Evolutionary conservation across 2,113 vertebrate genomes (phyloP), one percentile per base, ranked within the genome.

Genomic region (Chaenocephalus aceratus): DNA sequence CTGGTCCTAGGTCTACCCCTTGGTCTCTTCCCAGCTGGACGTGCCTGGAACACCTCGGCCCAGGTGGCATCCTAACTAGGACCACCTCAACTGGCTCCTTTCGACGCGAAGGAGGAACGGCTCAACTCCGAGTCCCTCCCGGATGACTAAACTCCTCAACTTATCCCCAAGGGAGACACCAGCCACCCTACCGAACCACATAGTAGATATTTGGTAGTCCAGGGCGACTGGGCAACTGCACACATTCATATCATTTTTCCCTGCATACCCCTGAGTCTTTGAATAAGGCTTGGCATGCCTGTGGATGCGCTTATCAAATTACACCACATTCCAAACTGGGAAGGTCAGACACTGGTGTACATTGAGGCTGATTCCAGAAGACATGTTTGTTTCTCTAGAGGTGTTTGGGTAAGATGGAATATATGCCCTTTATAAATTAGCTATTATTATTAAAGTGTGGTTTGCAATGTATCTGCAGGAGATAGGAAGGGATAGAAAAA

Each of bases 251-350:
- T 72, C 48, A 12, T 54, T 41, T 63, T 52, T 68, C 49, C 49
- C 75, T 56, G 34, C 49, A 63, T 44, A 69, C 73, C 61, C 14
- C 5, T 10, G 26, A 65, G 72, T 76, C 69, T 75, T n/a, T 76
- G 60, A 83, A 64, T 77, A 74, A 61, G 51, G 34, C 68, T 71
- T 64, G 71, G 85, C 79, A 77, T 62, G 75, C 49, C 63, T n/a
- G 56, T 53, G 58, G 77, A 81, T 15, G 73, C 18, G 34, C 80
- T 86, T 81, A 88, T 90, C 83, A 83, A 90, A 91, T 91, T 84
- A 87, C 85, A 63, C 58, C 78, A 84, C 83, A 89, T 91, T 93
- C 78, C 72, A 44, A 34, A 44, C 72, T 57, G 15, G 61, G 13
- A 52, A 52, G 45, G 67, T 6, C 13, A 62, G 60, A 73, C 44